Conservation (phyloP, 37 sponge, comb jelly and placozoan genomes). For the Aphrocallistes beatrix region DNA sequence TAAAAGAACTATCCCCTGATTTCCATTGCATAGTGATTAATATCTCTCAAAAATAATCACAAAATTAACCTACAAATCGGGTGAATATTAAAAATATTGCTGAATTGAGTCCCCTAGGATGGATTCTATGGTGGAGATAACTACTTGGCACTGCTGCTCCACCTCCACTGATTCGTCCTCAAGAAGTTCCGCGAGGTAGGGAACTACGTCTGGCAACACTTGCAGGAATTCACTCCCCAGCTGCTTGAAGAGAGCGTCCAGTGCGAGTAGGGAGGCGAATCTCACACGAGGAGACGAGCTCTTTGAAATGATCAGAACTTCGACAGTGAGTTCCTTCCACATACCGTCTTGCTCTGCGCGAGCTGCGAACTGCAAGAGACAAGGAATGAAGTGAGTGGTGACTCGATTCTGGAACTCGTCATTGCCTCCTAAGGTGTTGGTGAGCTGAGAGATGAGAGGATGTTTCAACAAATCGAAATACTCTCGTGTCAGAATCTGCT, state of each 20-base stretch:
- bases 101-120: constrained; percentile 83
- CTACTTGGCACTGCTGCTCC: constrained; percentile 42
- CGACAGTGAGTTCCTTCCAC: constrained; percentile 76
- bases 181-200: constrained; percentile 84
- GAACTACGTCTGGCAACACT: constrained; percentile 85
- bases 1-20: no score
- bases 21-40: no score
- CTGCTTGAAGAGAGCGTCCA: constrained; percentile 47
- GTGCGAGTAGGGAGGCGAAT: constrained; percentile 39
- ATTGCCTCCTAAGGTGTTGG: not conserved
- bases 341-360: constrained; percentile 61
- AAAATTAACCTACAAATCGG: not conserved
- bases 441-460: constrained; percentile 22
- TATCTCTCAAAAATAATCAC: not conserved
- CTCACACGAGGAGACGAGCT: constrained; percentile 38
- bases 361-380: constrained; percentile 68
- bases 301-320: constrained; percentile 58
- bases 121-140: constrained; percentile 61
- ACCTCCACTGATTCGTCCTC: constrained; percentile 86
- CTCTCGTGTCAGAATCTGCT: not conserved
- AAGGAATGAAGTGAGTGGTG: constrained; percentile 38
- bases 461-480: not conserved
- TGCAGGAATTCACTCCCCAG: constrained; percentile 65
- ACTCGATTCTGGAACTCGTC: not conserved
- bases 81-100: constrained; percentile 56